Percentiles rank a stretch among this genome's conserved stretches.
phyloP scores from a whole-genome alignment of 1,140 invertebrate species.

The Rhopalosiphum maidis region DNA sequence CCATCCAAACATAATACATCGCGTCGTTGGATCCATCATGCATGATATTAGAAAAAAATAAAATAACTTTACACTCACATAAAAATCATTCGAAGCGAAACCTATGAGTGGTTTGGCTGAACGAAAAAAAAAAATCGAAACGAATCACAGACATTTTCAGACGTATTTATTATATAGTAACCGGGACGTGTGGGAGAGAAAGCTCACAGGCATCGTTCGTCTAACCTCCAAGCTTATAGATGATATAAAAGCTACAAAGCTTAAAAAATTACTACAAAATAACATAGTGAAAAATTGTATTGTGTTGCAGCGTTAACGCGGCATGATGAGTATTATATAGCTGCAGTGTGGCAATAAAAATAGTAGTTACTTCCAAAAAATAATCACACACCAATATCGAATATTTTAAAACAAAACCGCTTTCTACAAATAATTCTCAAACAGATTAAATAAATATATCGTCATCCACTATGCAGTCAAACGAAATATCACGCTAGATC shows the following conservation, averaged over 20 bases:
- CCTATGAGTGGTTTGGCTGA: neutral
- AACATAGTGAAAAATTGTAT: neutral
- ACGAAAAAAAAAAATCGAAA: conserved; percentile 11
- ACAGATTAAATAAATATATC: neutral
- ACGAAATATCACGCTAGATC: neutral
- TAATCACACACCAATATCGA: neutral
- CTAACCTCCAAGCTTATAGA: neutral
- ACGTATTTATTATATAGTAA: conserved; percentile 18
- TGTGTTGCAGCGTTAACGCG: neutral
- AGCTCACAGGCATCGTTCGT: neutral
- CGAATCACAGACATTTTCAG: neutral
- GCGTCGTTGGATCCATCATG: neutral
- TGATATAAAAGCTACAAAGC: neutral
- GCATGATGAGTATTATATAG: neutral
- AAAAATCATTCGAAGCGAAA: neutral
- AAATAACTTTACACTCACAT: neutral
- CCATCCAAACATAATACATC: conserved; percentile 14
- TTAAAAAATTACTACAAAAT: neutral
- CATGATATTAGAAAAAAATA: conserved; percentile 32
- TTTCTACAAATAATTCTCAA: neutral
- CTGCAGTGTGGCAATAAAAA: neutral
- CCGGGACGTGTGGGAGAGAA: neutral
- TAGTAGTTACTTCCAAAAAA: neutral
- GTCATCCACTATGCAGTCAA: neutral
- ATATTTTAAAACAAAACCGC: neutral